Evolutionary conservation across 2,113 vertebrate species (phyloP), one percentile per base, ranked within the genome.

Genomic region (Noturus placidus): DNA sequence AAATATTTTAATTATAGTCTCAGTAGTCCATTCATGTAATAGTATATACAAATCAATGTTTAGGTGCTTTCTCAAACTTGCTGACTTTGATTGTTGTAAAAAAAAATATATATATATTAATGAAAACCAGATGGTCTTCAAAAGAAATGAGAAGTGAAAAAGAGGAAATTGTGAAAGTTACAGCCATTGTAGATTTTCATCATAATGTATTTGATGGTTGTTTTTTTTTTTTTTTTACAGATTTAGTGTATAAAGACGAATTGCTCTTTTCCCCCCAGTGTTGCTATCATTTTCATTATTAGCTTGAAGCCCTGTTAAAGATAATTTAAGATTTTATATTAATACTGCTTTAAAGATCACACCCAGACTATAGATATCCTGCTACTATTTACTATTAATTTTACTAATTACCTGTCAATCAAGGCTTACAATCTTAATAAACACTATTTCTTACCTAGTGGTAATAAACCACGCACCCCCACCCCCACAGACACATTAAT

Each of bases 401-500:
- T 38, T 38, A 56, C 20, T 38, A 38, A 54, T 56, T 84, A 82
- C 11, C 33, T 38, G 56, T 82, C 79, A 61, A 27, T 6, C 30
- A 38, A 20, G 9, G 11, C 56, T 25, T 59, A 13, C 9, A 82
- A 82, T 59, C 57, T 56, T 38, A 82, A 79, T 56, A 79, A 79
- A 54, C 50, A 54, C n/a, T 54, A 19, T 19, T 56, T 65, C 0
- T 25, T 33, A 70, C 13, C 22, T 35, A 72, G 20, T 33, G 30
- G 7, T 57, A 25, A 56, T 56, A 56, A 63, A 25, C 15, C 42
- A 35, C 81, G 70, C 15, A 3, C 54, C 30, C 57, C 82, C 57
- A 72, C 74, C 85, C 50, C 65, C 56, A 56, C 54, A 50, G 56
- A 86, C 33, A 30, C 65, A 80, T 82, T 13, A 56, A 83, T 88